A percentile compares a stretch with the other conserved stretches of the same genome.
phyloP scores from a whole-genome alignment of 2,888 invertebrate species.

The Lithophane ornitopus region DNA sequence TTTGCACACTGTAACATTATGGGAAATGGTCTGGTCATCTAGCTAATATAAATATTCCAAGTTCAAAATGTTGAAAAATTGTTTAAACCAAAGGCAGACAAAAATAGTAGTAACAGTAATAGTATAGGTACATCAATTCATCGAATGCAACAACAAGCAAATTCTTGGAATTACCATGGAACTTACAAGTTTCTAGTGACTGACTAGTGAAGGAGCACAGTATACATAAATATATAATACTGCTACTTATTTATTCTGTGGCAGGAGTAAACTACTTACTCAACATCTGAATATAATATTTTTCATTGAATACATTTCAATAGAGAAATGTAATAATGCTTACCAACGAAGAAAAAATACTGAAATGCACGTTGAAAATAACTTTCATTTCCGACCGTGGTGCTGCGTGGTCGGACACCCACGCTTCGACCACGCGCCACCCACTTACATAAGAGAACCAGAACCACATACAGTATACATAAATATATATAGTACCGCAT shows the following conservation, averaged over 20 bases:
- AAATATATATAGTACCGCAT: too few species aligned
- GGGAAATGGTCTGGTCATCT: neutral
- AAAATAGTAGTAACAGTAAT: too few species aligned
- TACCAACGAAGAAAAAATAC: neutral
- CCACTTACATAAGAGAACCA: neutral
- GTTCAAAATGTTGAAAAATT: neutral
- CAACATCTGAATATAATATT: slow-evolving; percentile 2
- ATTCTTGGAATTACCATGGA: neutral
- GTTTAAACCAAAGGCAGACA: neutral
- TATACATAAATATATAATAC: too few species aligned
- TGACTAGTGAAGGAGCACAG: neutral
- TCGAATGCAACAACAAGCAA: neutral
- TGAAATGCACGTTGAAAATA: slow-evolving; percentile 34
- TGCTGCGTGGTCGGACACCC: slow-evolving; percentile 7
- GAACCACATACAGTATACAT: too few species aligned
- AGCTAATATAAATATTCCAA: neutral
- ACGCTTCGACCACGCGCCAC: neutral
- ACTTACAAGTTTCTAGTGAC: too few species aligned
- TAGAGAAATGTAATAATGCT: neutral
- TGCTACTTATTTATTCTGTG: too few species aligned
- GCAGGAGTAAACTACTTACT: neutral
- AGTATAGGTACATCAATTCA: neutral
- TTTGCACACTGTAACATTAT: neutral
- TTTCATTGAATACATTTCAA: slow-evolving; percentile 4
- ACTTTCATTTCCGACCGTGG: neutral